These are phyloP conservation scores for Caradrina clavipalpis DNA, from an alignment of 2,888 invertebrate species.

Conservation along the genomic window DNA sequence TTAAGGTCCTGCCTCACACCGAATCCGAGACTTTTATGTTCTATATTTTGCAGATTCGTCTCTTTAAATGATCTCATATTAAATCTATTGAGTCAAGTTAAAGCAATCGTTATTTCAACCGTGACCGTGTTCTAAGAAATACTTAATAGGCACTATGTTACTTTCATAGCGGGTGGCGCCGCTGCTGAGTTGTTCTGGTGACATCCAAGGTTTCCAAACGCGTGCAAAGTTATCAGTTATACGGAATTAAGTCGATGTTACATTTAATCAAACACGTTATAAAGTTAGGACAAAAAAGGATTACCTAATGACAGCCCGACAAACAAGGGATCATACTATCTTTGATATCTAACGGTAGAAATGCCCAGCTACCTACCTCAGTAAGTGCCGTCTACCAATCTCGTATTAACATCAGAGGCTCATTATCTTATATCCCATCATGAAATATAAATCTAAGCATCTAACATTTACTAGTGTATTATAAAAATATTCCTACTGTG, in stretches of 20 bases:
- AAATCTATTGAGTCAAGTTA: conserved; percentile 9
- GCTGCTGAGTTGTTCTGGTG: neutral
- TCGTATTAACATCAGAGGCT: neutral
- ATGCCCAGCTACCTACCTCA: neutral
- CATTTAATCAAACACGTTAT: neutral
- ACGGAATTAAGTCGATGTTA: neutral
- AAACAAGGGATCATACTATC: neutral
- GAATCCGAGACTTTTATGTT: conserved; percentile 17
- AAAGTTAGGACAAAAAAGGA: neutral
- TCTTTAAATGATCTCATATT: conserved; percentile 8
- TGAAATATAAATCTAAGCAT: conserved; percentile 12
- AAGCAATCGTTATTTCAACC: conserved; percentile 2
- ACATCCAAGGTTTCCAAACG: neutral
- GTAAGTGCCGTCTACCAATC: neutral
- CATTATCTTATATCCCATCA: conserved; percentile 1
- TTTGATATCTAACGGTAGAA: neutral
- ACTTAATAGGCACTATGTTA: conserved; percentile 1
- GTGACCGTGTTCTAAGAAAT: conserved; percentile 1
- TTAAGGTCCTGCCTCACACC: conserved; percentile 68
- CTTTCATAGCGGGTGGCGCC: neutral
- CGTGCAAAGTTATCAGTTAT: neutral
- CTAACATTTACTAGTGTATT: conserved; percentile 10
- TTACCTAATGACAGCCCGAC: neutral
- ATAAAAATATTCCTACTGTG: conserved; percentile 50
- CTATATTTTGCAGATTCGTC: conserved; percentile 8